Base-by-base conservation (phyloP, 1,140 invertebrate genomes). In the Neotoxoptera formosana region DNA sequence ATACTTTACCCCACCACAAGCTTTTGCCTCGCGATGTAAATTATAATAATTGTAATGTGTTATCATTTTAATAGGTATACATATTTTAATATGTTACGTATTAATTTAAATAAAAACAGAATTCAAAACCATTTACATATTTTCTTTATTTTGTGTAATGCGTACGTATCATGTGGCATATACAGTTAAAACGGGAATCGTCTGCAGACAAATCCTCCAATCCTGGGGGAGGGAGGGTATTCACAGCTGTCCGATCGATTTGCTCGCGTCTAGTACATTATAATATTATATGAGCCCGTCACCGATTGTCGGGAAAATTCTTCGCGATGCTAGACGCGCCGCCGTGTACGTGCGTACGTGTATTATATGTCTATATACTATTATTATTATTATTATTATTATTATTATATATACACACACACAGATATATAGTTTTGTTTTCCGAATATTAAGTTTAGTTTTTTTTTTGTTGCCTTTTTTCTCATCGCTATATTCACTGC, bases 361-460 rank as follows among this genome's bases (percentile, higher is more conserved):
- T 67, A 67, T n/a, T n/a, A n/a, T n/a, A n/a, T n/a, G n/a, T n/a
- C 60, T 47, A 86, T 86, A 48, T 88, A 48, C 21, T 53, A 51
- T 51, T 48, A 88, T 45, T 76, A n/a, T n/a, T n/a, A n/a, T n/a
- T n/a, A n/a, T n/a, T n/a, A n/a, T n/a, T n/a, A n/a, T n/a, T n/a
- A n/a, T n/a, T n/a, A n/a, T n/a, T n/a, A n/a, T n/a, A 87, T 87
- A 48, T 7, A 6, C 25, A n/a, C 17, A 86, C 25, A 34, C 6
- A 17, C 14, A 76, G 7, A 88, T 51, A 88, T 47, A 88, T 21
- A 34, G 47, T 89, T 89, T 89, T 89, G 48, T 89, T 89, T 89
- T 89, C 51, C 48, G 88, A 89, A 89, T 89, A 56, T 89, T 89
- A 89, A 89, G 88, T 89, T 89, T 89, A 34, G 23, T 48, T n/a